Evolutionary conservation across 2,888 invertebrate species (phyloP), one percentile per base, ranked within the genome.

Genomic region (Chrysodeixis includens): DNA sequence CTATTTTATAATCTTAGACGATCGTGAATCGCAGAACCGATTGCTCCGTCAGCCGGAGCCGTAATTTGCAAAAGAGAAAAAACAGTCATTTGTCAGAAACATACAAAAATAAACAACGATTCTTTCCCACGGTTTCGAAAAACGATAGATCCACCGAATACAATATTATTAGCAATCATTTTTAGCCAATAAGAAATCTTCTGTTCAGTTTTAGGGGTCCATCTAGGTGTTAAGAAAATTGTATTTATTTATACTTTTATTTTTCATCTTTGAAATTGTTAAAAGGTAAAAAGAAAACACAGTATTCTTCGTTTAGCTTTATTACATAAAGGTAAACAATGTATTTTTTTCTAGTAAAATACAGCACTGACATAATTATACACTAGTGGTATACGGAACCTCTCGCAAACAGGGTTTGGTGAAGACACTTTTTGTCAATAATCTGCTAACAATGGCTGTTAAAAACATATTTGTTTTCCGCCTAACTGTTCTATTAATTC

Each of bases 41-140:
- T 90, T 88, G 90, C 86, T 86, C 85, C 79, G 83, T 84, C 89
- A 85, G 84, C 86, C 88, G 86, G 77, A 84, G 84, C 87, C 62
- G 82, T 81, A 79, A 86, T 88, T 89, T 87, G 88, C 88, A 86
- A 88, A 90, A 90, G 86, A 88, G 78, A 81, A 77, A 90, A 90
- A 89, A 88, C 80, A 77, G 82, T 78, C 81, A 85, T 81, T 83
- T 79, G 81, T 86, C 81, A 81, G 80, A 85, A 86, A 85, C 79
- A 78, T 65, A 79, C 77, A 81, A 78, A 87, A 88, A 88, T 87
- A 84, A 83, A 86, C 83, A 82, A 79, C 66, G 71, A 71, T 68
- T 76, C 83, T 87, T 92, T 92, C 92, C 92, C 92, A 92, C 92
- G 92, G 88, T 83, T 84, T 79, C 76, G 68, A 80, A 79, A 79